phyloP scores from a whole-genome alignment of 2,888 invertebrate genomes.

The Synanthedon andrenaeformis region DNA sequence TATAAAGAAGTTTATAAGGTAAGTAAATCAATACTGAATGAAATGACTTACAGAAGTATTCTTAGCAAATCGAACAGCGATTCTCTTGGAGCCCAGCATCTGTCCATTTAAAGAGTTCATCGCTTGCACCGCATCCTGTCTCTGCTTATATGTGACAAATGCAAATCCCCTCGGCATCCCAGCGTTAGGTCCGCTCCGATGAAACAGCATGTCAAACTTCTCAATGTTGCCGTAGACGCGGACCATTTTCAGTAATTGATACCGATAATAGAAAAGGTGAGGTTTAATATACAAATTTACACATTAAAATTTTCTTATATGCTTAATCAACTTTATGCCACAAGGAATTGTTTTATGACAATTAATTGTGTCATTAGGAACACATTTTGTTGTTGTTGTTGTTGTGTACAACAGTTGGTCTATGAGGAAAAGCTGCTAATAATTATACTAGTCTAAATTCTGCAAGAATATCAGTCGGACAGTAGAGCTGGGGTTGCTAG shows the following conservation, averaged over 20 bases:
- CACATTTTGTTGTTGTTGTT: too few species aligned
- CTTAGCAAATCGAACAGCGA: slow-evolving; percentile 86
- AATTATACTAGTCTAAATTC: too few species aligned
- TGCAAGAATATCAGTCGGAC: too few species aligned
- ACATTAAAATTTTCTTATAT: not conserved
- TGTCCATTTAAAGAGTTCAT: slow-evolving; percentile 81
- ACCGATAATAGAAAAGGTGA: slow-evolving; percentile 75
- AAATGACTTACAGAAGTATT: slow-evolving; percentile 63
- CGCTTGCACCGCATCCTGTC: slow-evolving; percentile 78
- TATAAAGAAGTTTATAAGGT: too few species aligned
- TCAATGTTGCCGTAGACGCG: slow-evolving; percentile 94
- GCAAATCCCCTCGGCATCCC: slow-evolving; percentile 95
- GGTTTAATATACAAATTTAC: not conserved
- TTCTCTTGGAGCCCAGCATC: slow-evolving; percentile 77
- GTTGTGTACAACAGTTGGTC: too few species aligned
- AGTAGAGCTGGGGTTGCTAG: too few species aligned
- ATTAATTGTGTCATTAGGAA: too few species aligned
- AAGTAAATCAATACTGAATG: not conserved
- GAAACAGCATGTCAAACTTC: slow-evolving; percentile 96
- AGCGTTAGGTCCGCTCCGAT: slow-evolving; percentile 88
- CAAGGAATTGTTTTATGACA: too few species aligned
- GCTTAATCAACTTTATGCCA: not conserved
- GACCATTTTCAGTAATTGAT: slow-evolving; percentile 95
- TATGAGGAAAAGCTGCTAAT: too few species aligned
- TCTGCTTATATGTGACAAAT: slow-evolving; percentile 85